A percentile compares a stretch with the other conserved stretches of the same genome.
Evolutionary conservation across 2,797 vertebrate genomes (phyloP).

Genomic region (Cetoscarus ocellatus): DNA sequence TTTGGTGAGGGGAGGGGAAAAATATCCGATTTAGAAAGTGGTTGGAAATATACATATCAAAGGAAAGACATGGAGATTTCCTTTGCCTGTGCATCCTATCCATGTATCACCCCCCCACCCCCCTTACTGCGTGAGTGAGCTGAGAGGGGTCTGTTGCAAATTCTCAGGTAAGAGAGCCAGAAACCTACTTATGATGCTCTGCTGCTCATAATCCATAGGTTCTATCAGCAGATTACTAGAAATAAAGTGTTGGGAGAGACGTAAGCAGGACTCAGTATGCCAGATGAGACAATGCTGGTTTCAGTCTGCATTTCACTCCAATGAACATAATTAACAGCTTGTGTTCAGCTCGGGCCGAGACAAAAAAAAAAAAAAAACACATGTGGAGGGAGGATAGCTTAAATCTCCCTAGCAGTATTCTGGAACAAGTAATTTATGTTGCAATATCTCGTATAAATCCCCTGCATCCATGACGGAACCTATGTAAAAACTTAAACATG

Average conservation of each 20-base stretch:
- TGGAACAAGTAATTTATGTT: slow-evolving; percentile 55
- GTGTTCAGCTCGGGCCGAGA: slow-evolving; percentile 51
- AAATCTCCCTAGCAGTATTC: slow-evolving; percentile 53
- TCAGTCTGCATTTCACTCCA: slow-evolving; percentile 67
- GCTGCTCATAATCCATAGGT: slow-evolving; percentile 84
- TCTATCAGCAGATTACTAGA: slow-evolving; percentile 86
- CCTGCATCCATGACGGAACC: background rate
- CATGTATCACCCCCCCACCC: slow-evolving; percentile 51
- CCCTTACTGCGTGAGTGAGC: slow-evolving; percentile 50
- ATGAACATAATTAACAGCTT: slow-evolving; percentile 70
- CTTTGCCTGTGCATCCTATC: slow-evolving; percentile 74
- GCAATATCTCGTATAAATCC: slow-evolving; percentile 41
- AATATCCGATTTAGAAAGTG: slow-evolving; percentile 84
- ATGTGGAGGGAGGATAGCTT: slow-evolving; percentile 38
- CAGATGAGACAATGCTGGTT: slow-evolving; percentile 80
- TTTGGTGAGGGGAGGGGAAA: slow-evolving; percentile 68
- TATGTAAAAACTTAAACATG: slow-evolving; percentile 6
- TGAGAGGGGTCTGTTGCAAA: slow-evolving; percentile 74
- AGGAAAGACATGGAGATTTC: slow-evolving; percentile 83
- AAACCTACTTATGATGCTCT: slow-evolving; percentile 79
- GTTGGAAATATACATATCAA: slow-evolving; percentile 87
- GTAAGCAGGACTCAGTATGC: slow-evolving; percentile 77
- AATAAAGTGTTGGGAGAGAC: slow-evolving; percentile 79
- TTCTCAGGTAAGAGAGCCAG: slow-evolving; percentile 82
- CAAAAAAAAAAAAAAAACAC: slow-evolving; percentile 55